Conservation (phyloP, 2,797 vertebrate species). For the Babyrousa celebensis region DNA sequence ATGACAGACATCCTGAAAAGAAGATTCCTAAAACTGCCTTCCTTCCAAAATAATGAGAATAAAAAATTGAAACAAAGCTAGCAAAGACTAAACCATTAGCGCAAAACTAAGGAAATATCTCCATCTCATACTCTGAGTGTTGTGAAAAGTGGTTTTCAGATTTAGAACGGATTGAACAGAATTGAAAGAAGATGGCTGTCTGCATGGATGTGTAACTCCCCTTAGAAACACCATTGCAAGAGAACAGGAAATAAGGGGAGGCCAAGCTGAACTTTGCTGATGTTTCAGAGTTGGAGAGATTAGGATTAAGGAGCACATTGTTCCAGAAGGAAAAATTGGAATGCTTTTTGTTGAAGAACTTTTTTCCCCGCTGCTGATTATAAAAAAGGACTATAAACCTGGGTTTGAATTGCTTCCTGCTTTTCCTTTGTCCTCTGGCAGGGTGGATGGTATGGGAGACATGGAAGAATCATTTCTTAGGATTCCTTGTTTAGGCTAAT, state of each 20-base stretch:
- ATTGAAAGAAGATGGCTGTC: background rate
- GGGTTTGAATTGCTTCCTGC: conserved; percentile 29
- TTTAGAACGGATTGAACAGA: conserved; percentile 14
- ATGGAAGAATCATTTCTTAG: background rate
- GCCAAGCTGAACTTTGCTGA: background rate
- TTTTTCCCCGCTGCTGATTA: conserved; percentile 7
- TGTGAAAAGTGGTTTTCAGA: background rate
- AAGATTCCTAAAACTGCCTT: conserved; percentile 32
- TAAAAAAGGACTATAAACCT: background rate
- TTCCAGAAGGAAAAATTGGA: background rate
- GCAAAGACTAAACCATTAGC: background rate
- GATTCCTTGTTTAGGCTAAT: background rate
- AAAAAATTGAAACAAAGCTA: conserved; percentile 12
- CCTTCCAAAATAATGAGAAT: conserved; percentile 45
- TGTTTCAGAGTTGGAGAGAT: conserved; percentile 26
- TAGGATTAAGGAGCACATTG: background rate
- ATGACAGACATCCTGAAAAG: background rate
- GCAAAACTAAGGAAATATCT: background rate
- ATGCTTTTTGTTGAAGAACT: background rate
- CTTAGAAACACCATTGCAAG: background rate
- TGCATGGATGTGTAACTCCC: too few relatives aligned
- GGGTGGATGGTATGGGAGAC: conserved; percentile 22
- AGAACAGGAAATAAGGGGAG: background rate
- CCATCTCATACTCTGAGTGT: background rate
- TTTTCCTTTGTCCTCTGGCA: conserved; percentile 61